phyloP scores from a whole-genome alignment of 2,113 vertebrate genomes.

The Sitta europaea region DNA sequence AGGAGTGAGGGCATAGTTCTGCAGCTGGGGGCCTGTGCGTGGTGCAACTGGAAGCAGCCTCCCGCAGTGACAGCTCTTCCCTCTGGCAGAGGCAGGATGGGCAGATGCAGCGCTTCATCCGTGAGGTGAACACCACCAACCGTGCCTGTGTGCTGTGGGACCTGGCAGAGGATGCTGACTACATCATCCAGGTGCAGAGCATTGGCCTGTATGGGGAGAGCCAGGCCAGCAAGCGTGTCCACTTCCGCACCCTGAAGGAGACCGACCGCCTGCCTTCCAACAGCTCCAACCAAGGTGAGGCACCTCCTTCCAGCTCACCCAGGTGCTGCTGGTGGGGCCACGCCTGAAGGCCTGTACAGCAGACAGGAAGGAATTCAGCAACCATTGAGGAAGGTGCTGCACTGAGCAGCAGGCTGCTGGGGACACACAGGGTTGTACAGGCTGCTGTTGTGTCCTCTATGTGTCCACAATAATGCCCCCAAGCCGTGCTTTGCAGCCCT shows the following conservation, averaged over 20 bases:
- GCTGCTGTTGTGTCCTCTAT: background rate
- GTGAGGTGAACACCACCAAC: slow-evolving; percentile 96
- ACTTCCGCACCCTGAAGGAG: slow-evolving; percentile 93
- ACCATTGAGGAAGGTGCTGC: background rate
- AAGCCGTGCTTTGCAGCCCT: background rate
- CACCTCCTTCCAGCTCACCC: background rate
- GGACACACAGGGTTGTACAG: background rate
- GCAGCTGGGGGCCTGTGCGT: background rate
- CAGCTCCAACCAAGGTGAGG: slow-evolving; percentile 93
- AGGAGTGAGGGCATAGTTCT: background rate
- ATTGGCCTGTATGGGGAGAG: slow-evolving; percentile 93
- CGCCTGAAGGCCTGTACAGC: background rate
- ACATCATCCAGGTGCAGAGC: slow-evolving; percentile 94
- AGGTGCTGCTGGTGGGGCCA: background rate
- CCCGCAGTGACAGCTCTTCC: background rate
- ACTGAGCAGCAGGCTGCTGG: background rate
- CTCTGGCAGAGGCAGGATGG: slow-evolving; percentile 87
- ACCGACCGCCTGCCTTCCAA: slow-evolving; percentile 89
- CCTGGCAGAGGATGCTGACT: slow-evolving; percentile 92
- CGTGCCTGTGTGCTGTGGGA: slow-evolving; percentile 95
- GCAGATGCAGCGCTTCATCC: slow-evolving; percentile 92
- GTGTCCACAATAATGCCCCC: background rate
- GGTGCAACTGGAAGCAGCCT: background rate
- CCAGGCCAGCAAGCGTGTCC: slow-evolving; percentile 88
- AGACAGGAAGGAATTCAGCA: background rate